Conservation (phyloP, 2,113 vertebrate genomes). For the Ictalurus furcatus region DNA sequence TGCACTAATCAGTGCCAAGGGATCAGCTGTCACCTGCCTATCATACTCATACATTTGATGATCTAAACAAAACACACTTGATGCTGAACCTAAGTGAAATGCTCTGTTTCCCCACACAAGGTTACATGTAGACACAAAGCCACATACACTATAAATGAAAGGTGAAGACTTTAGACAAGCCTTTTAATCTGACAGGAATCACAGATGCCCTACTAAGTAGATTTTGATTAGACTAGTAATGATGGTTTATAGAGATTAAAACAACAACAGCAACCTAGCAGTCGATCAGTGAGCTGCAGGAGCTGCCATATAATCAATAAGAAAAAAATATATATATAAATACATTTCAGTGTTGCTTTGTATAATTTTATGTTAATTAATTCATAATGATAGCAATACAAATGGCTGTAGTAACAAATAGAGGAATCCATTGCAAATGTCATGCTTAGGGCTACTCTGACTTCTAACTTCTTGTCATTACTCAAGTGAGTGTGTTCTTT, state of each 20-base stretch:
- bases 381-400: not conserved
- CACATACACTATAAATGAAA: not conserved
- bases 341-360: not conserved
- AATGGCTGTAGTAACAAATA: not conserved
- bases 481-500: not conserved
- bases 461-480: not conserved
- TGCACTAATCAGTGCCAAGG: not conserved
- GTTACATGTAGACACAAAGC: not conserved
- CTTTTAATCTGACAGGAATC: not conserved
- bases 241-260: not conserved
- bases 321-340: not conserved
- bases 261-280: not conserved
- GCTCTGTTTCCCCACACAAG: not conserved
- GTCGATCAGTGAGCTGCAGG: not conserved
- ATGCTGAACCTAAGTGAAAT: not conserved
- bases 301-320: not conserved
- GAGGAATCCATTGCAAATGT: not conserved
- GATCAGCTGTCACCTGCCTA: slow-evolving; percentile 20
- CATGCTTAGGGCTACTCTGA: not conserved
- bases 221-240: not conserved
- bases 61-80: slow-evolving; percentile 23
- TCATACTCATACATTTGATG: slow-evolving; percentile 20
- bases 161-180: not conserved
- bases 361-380: not conserved
- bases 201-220: not conserved